Evolutionary conservation across 1,140 invertebrate genomes (phyloP), one percentile per base, ranked within the genome.

Genomic region (Frieseomelitta varia): DNA sequence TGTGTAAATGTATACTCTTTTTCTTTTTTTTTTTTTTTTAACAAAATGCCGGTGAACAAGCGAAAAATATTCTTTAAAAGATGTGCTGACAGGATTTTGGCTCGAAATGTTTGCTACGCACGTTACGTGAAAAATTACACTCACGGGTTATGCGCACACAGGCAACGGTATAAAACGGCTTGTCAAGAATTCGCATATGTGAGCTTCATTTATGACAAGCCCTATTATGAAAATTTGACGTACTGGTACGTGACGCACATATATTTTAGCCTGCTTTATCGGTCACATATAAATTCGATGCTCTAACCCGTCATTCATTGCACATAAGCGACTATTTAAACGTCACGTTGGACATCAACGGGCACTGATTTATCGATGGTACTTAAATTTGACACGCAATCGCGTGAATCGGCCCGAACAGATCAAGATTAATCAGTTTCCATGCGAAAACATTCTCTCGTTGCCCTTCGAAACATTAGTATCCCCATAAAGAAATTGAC

Each of bases 151-250:
- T 39, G 55, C n/a, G 61, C 63, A 55, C 39, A 39, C 24, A 34
- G 3, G 39, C 39, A 47, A 47, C 39, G 14, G 61, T 55, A 51
- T 34, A 34, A 68, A 76, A 77, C n/a, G 24, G 4, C 27, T 47
- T 21, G 21, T 24, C 72, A 39, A 51, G 24, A n/a, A 56, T 68
- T 27, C 24, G 12, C 34, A 27, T 21, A 63, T 8, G 51, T 27
- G 71, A 15, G 34, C 39, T 34, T 79, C 75, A 51, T 84, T 71
- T 53, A 53, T 72, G 81, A 79, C 81, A 61, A 58, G 21, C 27
- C n/a, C 76, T 68, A 84, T 84, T 84, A 84, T 84, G 81, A 84
- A 71, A 79, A 84, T 84, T 79, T 84, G 76, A 84, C 81, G 55
- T 53, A 53, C 67, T 34, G 30, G 15, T 69, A 58, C 75, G 75